Conservation (phyloP, 2,888 invertebrate species). For the Cybosia mesomella region DNA sequence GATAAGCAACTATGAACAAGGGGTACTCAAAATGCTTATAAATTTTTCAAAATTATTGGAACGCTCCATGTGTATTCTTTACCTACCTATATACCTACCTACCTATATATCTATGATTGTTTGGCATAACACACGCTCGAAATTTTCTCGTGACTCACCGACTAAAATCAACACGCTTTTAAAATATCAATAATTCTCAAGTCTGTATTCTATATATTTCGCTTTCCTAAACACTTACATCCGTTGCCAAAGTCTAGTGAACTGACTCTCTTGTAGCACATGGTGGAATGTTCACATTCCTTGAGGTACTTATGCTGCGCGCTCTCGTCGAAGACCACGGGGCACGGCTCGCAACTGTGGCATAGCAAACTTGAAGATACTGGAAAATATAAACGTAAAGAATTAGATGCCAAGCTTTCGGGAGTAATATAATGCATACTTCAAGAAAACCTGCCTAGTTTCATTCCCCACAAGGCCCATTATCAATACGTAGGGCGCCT, state of each 20-base stretch:
- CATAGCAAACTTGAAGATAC: conserved; percentile 68
- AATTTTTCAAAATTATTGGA: not conserved
- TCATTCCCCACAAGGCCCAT: not conserved
- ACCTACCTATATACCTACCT: not conserved
- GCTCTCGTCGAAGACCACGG: conserved; percentile 86
- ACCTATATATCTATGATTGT: not conserved
- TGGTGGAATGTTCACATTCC: conserved; percentile 91
- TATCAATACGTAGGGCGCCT: not conserved
- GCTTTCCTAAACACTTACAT: conserved; percentile 75
- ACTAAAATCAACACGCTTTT: not conserved
- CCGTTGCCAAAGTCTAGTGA: conserved; percentile 87
- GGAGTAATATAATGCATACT: not conserved
- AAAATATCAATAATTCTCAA: not conserved
- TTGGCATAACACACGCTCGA: not conserved
- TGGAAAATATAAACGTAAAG: conserved; percentile 50
- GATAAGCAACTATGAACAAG: not conserved
- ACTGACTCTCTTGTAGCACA: conserved; percentile 91
- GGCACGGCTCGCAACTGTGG: conserved; percentile 66
- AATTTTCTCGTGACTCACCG: conserved; percentile 4
- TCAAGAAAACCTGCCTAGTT: not conserved
- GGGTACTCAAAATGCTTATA: not conserved
- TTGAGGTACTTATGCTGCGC: conserved; percentile 85
- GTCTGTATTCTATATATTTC: not conserved
- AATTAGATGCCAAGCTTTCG: not conserved
- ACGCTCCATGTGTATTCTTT: not conserved